Conservation (phyloP, 2,888 invertebrate species). For the Notocelia uddmanniana region DNA sequence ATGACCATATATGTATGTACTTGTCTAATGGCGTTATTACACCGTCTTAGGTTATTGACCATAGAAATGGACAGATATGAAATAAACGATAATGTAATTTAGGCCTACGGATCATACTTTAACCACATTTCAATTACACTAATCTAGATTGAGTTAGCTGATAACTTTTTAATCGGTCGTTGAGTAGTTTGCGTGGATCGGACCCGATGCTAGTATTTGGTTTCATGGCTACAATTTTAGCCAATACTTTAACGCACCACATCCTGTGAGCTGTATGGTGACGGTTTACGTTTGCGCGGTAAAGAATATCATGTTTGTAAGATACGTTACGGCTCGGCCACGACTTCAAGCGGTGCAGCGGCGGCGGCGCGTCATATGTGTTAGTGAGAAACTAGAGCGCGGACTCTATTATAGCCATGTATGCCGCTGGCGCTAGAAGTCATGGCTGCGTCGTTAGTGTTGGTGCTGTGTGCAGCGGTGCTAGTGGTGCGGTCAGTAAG, state of each 20-base stretch:
- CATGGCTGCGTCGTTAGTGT: not conserved
- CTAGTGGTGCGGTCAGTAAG: conserved; percentile 60
- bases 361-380: not conserved
- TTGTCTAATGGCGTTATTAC: too few species aligned
- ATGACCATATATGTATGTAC: too few species aligned
- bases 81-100: too few species aligned
- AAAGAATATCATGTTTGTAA: not conserved
- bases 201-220: not conserved
- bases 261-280: not conserved
- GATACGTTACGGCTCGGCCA: not conserved
- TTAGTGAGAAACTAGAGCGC: not conserved
- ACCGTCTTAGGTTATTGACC: too few species aligned
- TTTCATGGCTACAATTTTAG: not conserved
- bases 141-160: not conserved
- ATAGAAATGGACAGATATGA: too few species aligned
- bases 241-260: too few species aligned
- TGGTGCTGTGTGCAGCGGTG: not conserved
- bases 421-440: not conserved
- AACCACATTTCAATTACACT: not conserved
- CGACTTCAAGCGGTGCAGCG: not conserved
- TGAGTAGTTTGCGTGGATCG: not conserved
- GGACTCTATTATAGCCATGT: not conserved
- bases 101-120: not conserved
- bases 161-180: not conserved
- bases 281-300: not conserved